Conservation (phyloP, 2,888 invertebrate species). For the Deilephila elpenor region DNA sequence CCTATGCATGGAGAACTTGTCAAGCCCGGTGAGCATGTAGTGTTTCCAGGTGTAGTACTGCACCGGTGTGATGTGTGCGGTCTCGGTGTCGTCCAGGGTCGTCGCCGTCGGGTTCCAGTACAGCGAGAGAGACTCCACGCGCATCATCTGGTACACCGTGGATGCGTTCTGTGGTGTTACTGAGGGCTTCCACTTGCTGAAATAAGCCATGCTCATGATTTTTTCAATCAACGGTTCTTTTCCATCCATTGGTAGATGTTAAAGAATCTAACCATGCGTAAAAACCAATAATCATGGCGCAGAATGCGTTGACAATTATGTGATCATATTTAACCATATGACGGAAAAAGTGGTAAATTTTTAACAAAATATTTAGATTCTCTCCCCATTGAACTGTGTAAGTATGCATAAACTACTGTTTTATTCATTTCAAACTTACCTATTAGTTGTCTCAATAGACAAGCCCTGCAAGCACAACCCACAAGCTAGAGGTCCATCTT, state of each 20-base stretch:
- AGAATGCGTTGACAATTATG: too few relatives aligned
- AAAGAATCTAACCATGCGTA: too few relatives aligned
- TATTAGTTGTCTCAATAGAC: conserved; percentile 92
- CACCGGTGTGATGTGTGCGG: conserved; percentile 80
- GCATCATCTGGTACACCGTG: conserved; percentile 89
- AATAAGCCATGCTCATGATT: conserved; percentile 38
- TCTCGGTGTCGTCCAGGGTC: conserved; percentile 81
- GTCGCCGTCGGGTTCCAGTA: conserved; percentile 89
- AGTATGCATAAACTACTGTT: too few relatives aligned
- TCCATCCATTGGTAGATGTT: not conserved
- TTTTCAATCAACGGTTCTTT: too few relatives aligned
- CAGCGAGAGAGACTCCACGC: conserved; percentile 89
- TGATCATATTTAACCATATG: too few relatives aligned
- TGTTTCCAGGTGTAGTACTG: conserved; percentile 90
- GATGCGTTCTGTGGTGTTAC: conserved; percentile 85
- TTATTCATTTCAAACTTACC: conserved; percentile 68
- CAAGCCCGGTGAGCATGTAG: conserved; percentile 89
- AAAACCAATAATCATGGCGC: too few relatives aligned
- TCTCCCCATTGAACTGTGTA: too few relatives aligned
- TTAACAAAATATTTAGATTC: not conserved
- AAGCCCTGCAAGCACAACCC: conserved; percentile 91
- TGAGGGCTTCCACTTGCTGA: conserved; percentile 90
- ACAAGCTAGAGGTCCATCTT: conserved; percentile 87
- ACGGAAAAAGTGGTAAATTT: not conserved
- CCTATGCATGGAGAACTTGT: conserved; percentile 90